These are phyloP conservation scores for Elysia chlorotica DNA, from an alignment of 1,140 invertebrate species.

Conservation along the genomic window DNA sequence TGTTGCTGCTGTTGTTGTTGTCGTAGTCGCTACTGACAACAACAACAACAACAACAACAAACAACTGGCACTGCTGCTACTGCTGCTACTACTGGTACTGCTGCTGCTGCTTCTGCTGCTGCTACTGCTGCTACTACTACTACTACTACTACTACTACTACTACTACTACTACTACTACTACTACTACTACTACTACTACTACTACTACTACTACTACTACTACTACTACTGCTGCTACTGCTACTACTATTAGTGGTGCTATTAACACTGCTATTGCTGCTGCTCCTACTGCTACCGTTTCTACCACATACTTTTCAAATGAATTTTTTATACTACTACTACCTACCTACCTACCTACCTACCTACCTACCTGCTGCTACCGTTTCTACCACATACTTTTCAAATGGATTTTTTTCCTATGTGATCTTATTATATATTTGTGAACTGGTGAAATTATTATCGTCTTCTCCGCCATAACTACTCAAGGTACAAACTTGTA, in stretches of 20 bases:
- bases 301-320: too few species aligned
- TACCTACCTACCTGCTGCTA: too few species aligned
- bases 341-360: too few species aligned
- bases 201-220: conserved; percentile 14
- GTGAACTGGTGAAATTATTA: too few species aligned
- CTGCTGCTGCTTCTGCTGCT: not conserved
- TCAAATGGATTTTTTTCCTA: too few species aligned
- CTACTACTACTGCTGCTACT: conserved; percentile 9
- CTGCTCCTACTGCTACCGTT: too few species aligned
- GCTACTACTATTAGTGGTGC: not conserved
- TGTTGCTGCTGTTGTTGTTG: conserved; percentile 18
- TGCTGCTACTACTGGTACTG: conserved; percentile 28
- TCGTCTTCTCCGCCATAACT: too few species aligned
- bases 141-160: conserved; percentile 11
- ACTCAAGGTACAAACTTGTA: too few species aligned
- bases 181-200: conserved; percentile 11
- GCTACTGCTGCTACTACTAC: conserved; percentile 7
- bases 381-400: too few species aligned
- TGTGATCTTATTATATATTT: too few species aligned
- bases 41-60: not conserved
- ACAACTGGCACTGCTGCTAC: conserved; percentile 24
- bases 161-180: conserved; percentile 13
- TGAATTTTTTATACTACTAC: too few species aligned
- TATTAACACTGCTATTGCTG: too few species aligned
- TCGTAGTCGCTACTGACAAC: conserved; percentile 17